Base-by-base conservation (phyloP, 2,797 vertebrate species). In the Tokudaia muenninki region DNA sequence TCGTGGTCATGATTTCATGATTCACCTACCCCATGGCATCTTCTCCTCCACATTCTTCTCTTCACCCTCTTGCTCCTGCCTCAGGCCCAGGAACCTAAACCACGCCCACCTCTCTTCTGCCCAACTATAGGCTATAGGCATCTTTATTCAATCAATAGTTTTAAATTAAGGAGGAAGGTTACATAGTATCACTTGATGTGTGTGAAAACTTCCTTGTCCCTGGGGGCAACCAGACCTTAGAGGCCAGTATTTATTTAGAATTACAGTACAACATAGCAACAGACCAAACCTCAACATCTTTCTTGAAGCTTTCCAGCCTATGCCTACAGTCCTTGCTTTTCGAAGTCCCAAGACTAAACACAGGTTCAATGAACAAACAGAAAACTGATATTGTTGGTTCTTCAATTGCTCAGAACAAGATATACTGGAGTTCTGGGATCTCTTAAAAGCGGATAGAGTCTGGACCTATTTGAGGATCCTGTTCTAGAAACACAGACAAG, bases 401-500 rank as follows among this genome's bases (percentile, higher is more conserved):
- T 41, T 37, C 17, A 24, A 21, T 61, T 88, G 59, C 72, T 94
- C 65, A 92, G 59, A 83, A 86, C 37, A 81, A 52, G 77, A 47
- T 59, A 16, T 13, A 52, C 52, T 52, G 12, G 52, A 12, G 12
- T 52, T 11, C 52, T 9, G 52, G 22, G 63, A 90, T 90, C 89
- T 96, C 41, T 82, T 81, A 50, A 72, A 47, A 47, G 88, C 26
- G 61, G 50, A 52, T 13, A 78, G 75, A 79, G 61, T 44, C 75
- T 72, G 14, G 55, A 44, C 22, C 26, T 90, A 78, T 77, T 63
- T 63, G 41, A 90, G 31, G 63, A 65, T 61, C 57, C 72, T 77
- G 7, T 63, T 37, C 61, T 63, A 63, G 87, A 96, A 91, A 88
- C 47, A 83, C 31, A 75, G 31, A 90, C 75, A 75, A 63, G 77